A percentile compares a stretch with the other conserved stretches of the same genome.
Conservation (phyloP, 2,888 invertebrate species). For the Pheosia gnoma region DNA sequence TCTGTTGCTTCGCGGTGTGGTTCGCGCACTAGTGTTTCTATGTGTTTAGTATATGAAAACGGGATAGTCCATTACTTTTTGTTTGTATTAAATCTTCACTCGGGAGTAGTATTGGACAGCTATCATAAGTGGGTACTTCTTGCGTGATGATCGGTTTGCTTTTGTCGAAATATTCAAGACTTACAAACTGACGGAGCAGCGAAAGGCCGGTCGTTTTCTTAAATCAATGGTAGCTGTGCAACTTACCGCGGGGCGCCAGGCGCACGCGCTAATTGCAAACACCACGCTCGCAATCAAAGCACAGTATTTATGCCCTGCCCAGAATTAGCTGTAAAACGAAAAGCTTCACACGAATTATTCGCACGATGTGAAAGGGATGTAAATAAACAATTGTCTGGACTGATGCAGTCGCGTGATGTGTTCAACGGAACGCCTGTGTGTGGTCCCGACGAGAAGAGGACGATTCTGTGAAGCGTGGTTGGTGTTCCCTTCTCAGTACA, state of each 20-base stretch:
- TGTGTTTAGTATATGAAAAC: no score
- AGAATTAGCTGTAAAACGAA: constrained; percentile 40
- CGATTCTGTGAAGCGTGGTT: not conserved
- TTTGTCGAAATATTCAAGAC: no score
- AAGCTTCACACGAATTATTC: constrained; percentile 23
- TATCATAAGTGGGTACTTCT: no score
- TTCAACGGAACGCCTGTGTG: constrained; percentile 4
- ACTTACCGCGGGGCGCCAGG: constrained; percentile 19
- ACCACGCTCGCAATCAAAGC: constrained; percentile 42
- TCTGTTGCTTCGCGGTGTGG: no score
- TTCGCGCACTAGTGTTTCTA: no score
- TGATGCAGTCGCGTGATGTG: constrained; percentile 6
- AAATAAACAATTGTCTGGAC: constrained; percentile 1
- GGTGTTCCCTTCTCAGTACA: not conserved
- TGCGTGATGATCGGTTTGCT: no score
- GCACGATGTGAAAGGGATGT: constrained; percentile 5
- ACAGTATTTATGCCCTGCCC: constrained; percentile 47
- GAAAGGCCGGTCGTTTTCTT: not conserved
- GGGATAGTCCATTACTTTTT: no score
- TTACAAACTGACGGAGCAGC: no score
- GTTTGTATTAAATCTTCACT: no score
- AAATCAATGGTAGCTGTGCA: not conserved
- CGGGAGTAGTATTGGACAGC: no score
- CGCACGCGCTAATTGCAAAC: constrained; percentile 46
- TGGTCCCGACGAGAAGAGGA: constrained; percentile 4